These are phyloP conservation scores for Otus sunia DNA, from an alignment of 2,113 vertebrate species.

Conservation along the genomic window DNA sequence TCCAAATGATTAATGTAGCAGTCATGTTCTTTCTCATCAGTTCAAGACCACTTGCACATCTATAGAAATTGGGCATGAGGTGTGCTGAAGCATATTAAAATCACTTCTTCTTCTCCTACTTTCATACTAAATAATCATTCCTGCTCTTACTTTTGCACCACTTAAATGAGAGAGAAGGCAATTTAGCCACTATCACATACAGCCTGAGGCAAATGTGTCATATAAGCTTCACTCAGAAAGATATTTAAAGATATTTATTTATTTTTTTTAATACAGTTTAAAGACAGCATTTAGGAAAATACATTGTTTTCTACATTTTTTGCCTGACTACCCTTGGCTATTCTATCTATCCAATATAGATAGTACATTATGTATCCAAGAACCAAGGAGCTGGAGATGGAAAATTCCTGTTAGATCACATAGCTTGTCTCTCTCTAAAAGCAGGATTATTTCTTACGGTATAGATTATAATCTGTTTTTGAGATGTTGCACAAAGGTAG, in stretches of 20 bases:
- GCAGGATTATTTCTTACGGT: neutral
- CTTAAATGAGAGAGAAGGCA: slow-evolving; percentile 39
- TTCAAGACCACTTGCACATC: slow-evolving; percentile 45
- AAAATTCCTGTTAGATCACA: neutral
- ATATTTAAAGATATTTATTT: slow-evolving; percentile 13
- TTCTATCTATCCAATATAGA: neutral
- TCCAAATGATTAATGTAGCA: slow-evolving; percentile 59
- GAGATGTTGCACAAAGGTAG: neutral
- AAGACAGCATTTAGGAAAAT: neutral
- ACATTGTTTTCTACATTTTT: neutral
- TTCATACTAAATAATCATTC: neutral
- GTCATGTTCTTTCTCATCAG: slow-evolving; percentile 55
- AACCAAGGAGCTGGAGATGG: neutral
- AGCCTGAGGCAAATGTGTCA: slow-evolving; percentile 6
- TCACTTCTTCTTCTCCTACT: slow-evolving; percentile 12
- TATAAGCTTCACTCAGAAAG: neutral
- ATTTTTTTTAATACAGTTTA: neutral
- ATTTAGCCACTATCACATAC: neutral
- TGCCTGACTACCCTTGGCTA: neutral
- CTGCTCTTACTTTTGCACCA: slow-evolving; percentile 26
- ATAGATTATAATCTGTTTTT: neutral
- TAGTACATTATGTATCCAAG: neutral
- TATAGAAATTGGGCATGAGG: neutral
- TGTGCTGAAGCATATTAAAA: slow-evolving; percentile 46
- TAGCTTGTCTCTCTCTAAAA: neutral